Conservation (phyloP, 2,888 invertebrate genomes). For the Blastobasis lacticolella region DNA sequence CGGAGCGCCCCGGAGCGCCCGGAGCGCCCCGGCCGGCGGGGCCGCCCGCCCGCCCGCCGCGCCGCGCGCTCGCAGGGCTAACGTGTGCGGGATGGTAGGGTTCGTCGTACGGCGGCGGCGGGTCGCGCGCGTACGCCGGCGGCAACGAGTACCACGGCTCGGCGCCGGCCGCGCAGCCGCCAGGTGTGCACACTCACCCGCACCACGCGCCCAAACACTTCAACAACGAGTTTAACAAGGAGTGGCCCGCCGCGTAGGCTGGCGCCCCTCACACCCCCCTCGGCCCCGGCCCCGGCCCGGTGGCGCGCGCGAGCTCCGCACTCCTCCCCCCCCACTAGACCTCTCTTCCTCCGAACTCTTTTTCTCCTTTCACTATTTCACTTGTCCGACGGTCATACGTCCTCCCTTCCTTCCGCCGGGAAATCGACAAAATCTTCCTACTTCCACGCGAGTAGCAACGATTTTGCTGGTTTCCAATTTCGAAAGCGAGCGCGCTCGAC, state of each 20-base stretch:
- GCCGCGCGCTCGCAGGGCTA: conserved; percentile 7
- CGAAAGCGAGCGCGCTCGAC: conserved; percentile 4
- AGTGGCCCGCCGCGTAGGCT: conserved; percentile 69
- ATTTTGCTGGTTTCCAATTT: background rate
- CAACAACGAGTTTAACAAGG: conserved; percentile 71
- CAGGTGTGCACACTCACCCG: conserved; percentile 69
- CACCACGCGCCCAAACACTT: conserved; percentile 75
- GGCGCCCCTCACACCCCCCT: conserved; percentile 9
- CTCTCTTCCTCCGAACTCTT: too few relatives aligned
- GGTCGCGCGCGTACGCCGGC: conserved; percentile 54
- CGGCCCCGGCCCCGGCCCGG: conserved; percentile 5
- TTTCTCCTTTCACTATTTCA: too few relatives aligned
- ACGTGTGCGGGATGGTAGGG: conserved; percentile 43
- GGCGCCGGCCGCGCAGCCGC: conserved; percentile 56
- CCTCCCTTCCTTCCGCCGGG: too few relatives aligned
- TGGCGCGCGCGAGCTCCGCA: background rate
- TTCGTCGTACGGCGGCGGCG: conserved; percentile 70
- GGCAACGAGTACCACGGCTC: conserved; percentile 61
- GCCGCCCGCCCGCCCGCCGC: conserved; percentile 5
- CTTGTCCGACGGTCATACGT: too few relatives aligned
- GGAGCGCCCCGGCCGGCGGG: background rate
- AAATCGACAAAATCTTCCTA: too few relatives aligned
- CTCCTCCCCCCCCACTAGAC: background rate
- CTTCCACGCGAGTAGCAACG: too few relatives aligned
- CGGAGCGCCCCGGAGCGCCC: background rate